These are phyloP conservation scores for Pandemis heparana DNA, from an alignment of 2,888 invertebrate species.

Conservation along the genomic window DNA sequence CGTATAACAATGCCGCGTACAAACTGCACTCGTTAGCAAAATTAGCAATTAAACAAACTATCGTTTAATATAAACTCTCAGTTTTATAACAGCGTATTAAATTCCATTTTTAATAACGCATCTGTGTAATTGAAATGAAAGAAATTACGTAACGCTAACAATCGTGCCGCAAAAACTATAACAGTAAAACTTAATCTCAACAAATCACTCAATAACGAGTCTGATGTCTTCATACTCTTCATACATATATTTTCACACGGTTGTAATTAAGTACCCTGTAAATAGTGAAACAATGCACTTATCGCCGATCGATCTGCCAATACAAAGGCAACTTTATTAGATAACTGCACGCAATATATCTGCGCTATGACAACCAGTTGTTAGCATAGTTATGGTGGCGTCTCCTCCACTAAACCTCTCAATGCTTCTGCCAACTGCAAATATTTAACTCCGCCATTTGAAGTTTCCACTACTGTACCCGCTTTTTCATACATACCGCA, in stretches of 20 bases:
- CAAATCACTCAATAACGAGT: conserved; percentile 32
- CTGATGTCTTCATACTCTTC: conserved; percentile 36
- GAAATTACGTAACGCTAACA: conserved; percentile 27
- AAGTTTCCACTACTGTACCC: too few species aligned
- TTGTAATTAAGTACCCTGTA: conserved; percentile 36
- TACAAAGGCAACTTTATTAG: conserved; percentile 35
- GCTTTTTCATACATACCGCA: too few species aligned
- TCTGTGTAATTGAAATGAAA: neutral
- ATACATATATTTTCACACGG: conserved; percentile 35
- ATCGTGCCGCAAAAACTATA: conserved; percentile 15
- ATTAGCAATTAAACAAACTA: conserved; percentile 24
- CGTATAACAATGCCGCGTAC: conserved; percentile 57
- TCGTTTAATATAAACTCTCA: neutral
- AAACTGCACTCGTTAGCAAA: conserved; percentile 53
- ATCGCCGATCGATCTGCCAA: conserved; percentile 38
- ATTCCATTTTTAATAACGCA: neutral
- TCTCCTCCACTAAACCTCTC: too few species aligned
- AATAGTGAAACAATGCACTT: conserved; percentile 36
- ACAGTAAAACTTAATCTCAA: conserved; percentile 3
- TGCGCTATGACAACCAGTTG: conserved; percentile 28
- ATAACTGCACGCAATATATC: conserved; percentile 38
- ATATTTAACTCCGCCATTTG: too few species aligned
- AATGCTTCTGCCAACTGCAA: too few species aligned
- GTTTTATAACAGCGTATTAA: neutral
- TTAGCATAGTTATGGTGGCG: neutral